These are phyloP conservation scores for Augiades crinisus DNA, from an alignment of 2,888 invertebrate species.

Conservation along the genomic window DNA sequence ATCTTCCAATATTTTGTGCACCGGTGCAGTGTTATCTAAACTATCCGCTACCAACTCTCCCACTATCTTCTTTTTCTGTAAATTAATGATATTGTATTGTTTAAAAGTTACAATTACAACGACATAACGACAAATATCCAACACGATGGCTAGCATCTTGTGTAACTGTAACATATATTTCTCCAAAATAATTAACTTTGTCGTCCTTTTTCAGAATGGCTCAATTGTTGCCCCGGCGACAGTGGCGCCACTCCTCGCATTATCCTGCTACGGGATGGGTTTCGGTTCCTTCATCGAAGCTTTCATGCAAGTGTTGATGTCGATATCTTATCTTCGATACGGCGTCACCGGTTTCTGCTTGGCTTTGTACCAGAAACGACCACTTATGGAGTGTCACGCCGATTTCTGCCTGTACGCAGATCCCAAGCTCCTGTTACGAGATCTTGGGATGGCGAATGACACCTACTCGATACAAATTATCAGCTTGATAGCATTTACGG, in stretches of 20 bases:
- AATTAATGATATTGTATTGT: no score
- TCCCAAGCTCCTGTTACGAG: constrained; percentile 82
- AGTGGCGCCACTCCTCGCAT: constrained; percentile 78
- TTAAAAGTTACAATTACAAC: no score
- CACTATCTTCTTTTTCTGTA: constrained; percentile 32
- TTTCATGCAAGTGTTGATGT: constrained; percentile 79
- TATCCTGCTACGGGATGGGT: constrained; percentile 84
- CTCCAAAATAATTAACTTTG: not conserved
- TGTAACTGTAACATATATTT: no score
- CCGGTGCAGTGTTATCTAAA: constrained; percentile 51
- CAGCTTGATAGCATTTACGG: constrained; percentile 78
- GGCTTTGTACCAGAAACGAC: constrained; percentile 82
- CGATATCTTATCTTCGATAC: constrained; percentile 84
- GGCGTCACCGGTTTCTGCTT: constrained; percentile 83
- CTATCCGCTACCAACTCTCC: constrained; percentile 43
- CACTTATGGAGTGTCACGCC: constrained; percentile 81
- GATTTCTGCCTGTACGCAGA: constrained; percentile 81
- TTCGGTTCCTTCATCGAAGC: constrained; percentile 78
- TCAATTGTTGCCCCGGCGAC: constrained; percentile 81
- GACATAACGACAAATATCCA: no score
- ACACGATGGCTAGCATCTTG: no score
- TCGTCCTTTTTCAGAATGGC: constrained; percentile 71
- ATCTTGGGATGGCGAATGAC: constrained; percentile 82
- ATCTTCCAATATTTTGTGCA: constrained; percentile 49
- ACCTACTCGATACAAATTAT: constrained; percentile 79